Percentiles rank a stretch among this genome's conserved stretches.
phyloP scores from a whole-genome alignment of 2,113 vertebrate species.

The Nematolebias whitei region DNA sequence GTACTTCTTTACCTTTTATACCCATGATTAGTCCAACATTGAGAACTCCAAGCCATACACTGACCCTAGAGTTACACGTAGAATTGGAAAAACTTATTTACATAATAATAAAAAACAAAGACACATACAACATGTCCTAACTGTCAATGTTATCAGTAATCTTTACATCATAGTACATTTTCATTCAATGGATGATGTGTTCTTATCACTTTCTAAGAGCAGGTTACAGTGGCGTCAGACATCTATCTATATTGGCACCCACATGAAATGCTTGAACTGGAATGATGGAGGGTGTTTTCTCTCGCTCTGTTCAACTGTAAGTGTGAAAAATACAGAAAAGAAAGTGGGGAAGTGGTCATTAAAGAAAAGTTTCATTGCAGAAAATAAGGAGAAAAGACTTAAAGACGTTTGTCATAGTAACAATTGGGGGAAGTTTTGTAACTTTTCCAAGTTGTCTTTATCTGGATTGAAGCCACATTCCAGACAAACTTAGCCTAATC shows the following conservation, averaged over 20 bases:
- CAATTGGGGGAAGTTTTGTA: slow-evolving; percentile 36
- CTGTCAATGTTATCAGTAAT: slow-evolving; percentile 14
- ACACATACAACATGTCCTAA: neutral
- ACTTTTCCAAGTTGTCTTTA: slow-evolving; percentile 37
- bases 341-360: slow-evolving; percentile 15
- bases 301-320: slow-evolving; percentile 8
- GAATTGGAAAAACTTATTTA: neutral
- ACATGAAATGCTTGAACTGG: slow-evolving; percentile 1
- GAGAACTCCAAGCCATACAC: neutral
- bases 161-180: slow-evolving; percentile 6
- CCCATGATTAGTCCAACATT: slow-evolving; percentile 18
- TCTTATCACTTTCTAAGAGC: slow-evolving; percentile 23
- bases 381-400: slow-evolving; percentile 40
- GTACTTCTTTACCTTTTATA: slow-evolving; percentile 4
- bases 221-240: slow-evolving; percentile 43
- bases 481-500: slow-evolving; percentile 49
- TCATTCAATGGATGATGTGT: slow-evolving; percentile 19
- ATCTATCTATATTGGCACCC: slow-evolving; percentile 29
- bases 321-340: slow-evolving; percentile 17
- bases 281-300: slow-evolving; percentile 26
- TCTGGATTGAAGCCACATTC: slow-evolving; percentile 50
- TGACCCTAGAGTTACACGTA: slow-evolving; percentile 25
- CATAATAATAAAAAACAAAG: slow-evolving; percentile 3
- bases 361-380: slow-evolving; percentile 5
- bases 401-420: slow-evolving; percentile 32